A percentile compares a stretch with the other conserved stretches of the same genome.
Conservation (phyloP, 2,113 vertebrate species). For the Parus major region DNA sequence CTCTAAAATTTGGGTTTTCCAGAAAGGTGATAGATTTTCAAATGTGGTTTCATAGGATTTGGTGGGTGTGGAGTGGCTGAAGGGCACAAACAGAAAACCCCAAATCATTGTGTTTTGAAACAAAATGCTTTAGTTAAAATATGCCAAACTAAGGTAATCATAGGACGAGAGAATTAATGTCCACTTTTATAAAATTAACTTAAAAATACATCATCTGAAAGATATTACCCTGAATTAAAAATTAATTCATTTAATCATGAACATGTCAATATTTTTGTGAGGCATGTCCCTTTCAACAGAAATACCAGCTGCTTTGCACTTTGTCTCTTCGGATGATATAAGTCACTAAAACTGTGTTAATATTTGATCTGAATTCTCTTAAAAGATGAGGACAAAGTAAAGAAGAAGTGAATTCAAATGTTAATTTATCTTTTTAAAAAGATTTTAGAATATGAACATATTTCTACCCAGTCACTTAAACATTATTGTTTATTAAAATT, state of each 20-base stretch:
- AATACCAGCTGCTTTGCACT: neutral
- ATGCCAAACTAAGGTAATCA: neutral
- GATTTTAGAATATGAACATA: neutral
- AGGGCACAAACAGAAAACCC: fast-evolving
- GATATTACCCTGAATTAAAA: neutral
- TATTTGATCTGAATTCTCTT: neutral
- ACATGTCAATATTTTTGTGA: neutral
- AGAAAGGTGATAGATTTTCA: neutral
- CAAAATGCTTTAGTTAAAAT: neutral
- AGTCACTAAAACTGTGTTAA: neutral
- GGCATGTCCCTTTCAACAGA: neutral
- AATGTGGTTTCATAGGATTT: neutral
- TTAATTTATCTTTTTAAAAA: neutral
- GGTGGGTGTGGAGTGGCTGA: fast-evolving
- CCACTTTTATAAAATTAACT: neutral
- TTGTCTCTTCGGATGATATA: neutral
- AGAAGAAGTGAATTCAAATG: neutral
- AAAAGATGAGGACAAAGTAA: neutral
- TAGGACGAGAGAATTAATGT: neutral
- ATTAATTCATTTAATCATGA: neutral
- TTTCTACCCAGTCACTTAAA: neutral
- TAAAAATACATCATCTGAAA: neutral
- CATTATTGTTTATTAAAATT: neutral
- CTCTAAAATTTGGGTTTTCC: neutral
- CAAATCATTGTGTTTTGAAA: neutral